Evolutionary conservation across 2,113 vertebrate species (phyloP).

Genomic region (Eulemur macaco): DNA sequence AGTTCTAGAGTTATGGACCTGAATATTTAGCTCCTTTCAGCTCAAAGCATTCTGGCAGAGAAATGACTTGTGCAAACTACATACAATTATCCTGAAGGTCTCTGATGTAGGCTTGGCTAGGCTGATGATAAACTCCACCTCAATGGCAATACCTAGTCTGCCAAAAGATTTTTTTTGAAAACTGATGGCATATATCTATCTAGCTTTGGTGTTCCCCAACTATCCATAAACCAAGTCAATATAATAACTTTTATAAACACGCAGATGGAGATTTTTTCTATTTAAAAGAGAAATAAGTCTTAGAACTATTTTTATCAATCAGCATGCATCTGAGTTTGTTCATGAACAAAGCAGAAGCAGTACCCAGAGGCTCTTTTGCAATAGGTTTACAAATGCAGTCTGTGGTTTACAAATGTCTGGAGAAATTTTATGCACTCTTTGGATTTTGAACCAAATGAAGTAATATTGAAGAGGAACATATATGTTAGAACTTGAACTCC

Average conservation of each 20-base stretch:
- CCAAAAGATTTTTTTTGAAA: not conserved
- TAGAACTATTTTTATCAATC: slow-evolving; percentile 2
- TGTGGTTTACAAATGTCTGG: not conserved
- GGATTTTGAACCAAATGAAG: not conserved
- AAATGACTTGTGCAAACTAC: slow-evolving; percentile 52
- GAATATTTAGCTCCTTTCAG: slow-evolving; percentile 28
- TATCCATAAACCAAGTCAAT: not conserved
- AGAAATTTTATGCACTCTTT: not conserved
- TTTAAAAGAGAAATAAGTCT: not conserved
- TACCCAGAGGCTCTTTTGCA: slow-evolving; percentile 7
- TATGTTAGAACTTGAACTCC: not conserved
- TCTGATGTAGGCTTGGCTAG: not conserved
- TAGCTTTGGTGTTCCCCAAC: not conserved
- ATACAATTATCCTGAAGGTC: slow-evolving; percentile 29
- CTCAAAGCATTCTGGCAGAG: slow-evolving; percentile 19
- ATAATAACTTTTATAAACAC: not conserved
- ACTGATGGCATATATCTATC: slow-evolving; percentile 16
- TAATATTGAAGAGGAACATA: not conserved
- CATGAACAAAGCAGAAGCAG: not conserved
- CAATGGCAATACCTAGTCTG: not conserved
- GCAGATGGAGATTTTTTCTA: not conserved
- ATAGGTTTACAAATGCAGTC: not conserved
- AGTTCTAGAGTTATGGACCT: not conserved
- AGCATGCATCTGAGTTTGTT: not conserved
- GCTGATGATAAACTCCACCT: slow-evolving; percentile 17